These are phyloP conservation scores for Teleiodes luculella DNA, from an alignment of 2,888 invertebrate species.

Conservation along the genomic window DNA sequence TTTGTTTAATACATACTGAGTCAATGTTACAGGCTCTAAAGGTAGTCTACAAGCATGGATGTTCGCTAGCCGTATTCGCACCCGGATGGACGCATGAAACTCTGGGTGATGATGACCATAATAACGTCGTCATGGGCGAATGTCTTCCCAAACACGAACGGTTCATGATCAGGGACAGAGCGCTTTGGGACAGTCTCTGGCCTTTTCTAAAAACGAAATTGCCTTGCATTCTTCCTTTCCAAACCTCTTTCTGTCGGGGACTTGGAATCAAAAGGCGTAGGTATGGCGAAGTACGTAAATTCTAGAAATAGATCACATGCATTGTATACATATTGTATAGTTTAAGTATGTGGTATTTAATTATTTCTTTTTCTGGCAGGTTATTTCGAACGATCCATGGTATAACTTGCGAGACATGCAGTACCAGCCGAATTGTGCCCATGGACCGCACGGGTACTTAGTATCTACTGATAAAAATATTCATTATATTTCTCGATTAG, in stretches of 20 bases:
- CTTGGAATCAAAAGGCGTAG: conserved; percentile 76
- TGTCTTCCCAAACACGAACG: conserved; percentile 19
- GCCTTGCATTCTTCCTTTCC: conserved; percentile 81
- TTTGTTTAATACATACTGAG: not conserved
- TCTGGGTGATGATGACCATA: conserved; percentile 33
- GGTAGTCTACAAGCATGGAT: conserved; percentile 78
- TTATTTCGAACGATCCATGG: conserved; percentile 68
- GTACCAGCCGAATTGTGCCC: conserved; percentile 74
- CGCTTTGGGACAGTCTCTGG: conserved; percentile 87
- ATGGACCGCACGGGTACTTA: conserved; percentile 62
- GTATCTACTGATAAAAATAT: conserved; percentile 39
- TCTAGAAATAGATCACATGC: not conserved
- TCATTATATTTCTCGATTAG: conserved; percentile 23
- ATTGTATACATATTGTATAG: not conserved
- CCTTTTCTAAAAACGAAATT: conserved; percentile 83
- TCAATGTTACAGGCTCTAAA: conserved; percentile 81
- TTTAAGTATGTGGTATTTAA: no score
- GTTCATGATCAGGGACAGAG: conserved; percentile 82
- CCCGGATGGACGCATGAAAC: conserved; percentile 96
- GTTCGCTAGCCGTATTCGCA: conserved; percentile 96
- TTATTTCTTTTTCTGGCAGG: conserved; percentile 35
- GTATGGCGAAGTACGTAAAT: conserved; percentile 56
- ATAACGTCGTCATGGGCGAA: not conserved
- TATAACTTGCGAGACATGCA: conserved; percentile 80
- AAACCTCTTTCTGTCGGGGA: conserved; percentile 89